Base-by-base conservation (phyloP, 2,797 vertebrate species). In the Amblyopsis hoosieri region DNA sequence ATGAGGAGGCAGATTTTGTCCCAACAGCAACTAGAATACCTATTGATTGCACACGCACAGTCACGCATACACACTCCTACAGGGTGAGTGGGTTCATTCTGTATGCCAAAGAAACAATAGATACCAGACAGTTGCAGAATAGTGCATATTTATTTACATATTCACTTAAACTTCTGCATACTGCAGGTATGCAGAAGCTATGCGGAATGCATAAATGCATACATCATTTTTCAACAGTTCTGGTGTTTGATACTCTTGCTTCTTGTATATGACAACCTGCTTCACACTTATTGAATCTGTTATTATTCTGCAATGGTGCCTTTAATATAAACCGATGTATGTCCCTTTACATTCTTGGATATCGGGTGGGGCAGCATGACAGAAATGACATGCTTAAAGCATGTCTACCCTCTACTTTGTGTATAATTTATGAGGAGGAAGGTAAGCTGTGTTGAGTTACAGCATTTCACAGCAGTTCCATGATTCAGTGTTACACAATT, bases 81-180 rank as follows among this genome's bases (percentile, higher is more conserved):
- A 69, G 82, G 84, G 83, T 90, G 78, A 87, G 29, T 45, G 83
- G 72, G 86, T 89, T 89, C 79, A 67, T 54, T 37, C 74, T 60
- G 66, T 69, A 72, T 45, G 62, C 55, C 62, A 71, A 76, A 84
- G 69, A 37, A 74, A 55, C 63, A 75, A 55, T 13, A n/a, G 70
- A 23, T 60, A 57, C 1, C 23, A 53, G 67, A 55, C 29, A 23
- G 33, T 13, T 33, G 2, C 6, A n/a, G 14, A 33, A 15, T 48
- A 12, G 47, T 48, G 12, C 47, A 5, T 48, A 12, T 12, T 12
- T 48, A 14, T 14, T 12, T 48, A 14, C 47, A 48, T 12, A 48
- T 48, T 12, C 8, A 48, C n/a, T 12, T 14, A 48, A 48, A 48
- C n/a, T 1, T 17, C 17, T 12, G 47, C 58, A 45, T 47, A 29